Conservation (phyloP, 2,113 vertebrate genomes). For the Barbus barbus region DNA sequence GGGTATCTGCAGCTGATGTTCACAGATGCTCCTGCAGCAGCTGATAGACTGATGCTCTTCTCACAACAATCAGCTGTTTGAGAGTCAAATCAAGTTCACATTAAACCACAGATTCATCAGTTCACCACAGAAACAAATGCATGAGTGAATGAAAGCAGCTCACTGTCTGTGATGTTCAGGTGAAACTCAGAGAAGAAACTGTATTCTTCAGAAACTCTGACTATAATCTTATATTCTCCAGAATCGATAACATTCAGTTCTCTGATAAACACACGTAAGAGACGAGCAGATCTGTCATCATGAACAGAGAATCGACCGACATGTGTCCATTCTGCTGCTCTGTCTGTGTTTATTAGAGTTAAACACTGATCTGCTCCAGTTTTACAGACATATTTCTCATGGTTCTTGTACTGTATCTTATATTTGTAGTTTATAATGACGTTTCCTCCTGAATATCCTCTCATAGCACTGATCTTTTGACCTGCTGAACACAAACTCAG, state of each 20-base stretch:
- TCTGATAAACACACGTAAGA: neutral
- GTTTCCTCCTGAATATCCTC: neutral
- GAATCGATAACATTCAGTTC: neutral
- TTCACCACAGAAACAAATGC: neutral
- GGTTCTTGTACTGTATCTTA: neutral
- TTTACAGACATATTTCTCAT: neutral
- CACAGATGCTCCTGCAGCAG: too few relatives aligned
- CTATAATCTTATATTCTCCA: neutral
- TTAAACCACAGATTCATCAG: too few relatives aligned
- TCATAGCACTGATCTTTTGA: neutral
- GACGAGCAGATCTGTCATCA: neutral
- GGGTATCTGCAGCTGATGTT: too few relatives aligned
- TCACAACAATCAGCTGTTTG: neutral
- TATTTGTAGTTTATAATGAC: neutral
- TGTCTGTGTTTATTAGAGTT: neutral
- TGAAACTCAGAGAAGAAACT: too few relatives aligned
- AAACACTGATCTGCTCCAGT: neutral
- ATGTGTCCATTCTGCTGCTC: neutral
- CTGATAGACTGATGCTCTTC: neutral
- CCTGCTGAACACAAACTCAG: neutral
- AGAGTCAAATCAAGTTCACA: too few relatives aligned
- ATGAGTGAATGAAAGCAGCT: too few relatives aligned
- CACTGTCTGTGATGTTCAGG: too few relatives aligned
- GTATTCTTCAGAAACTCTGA: neutral
- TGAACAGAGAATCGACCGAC: neutral